These are phyloP conservation scores for Phoenicopterus ruber DNA, from an alignment of 2,113 vertebrate genomes.

Conservation along the genomic window DNA sequence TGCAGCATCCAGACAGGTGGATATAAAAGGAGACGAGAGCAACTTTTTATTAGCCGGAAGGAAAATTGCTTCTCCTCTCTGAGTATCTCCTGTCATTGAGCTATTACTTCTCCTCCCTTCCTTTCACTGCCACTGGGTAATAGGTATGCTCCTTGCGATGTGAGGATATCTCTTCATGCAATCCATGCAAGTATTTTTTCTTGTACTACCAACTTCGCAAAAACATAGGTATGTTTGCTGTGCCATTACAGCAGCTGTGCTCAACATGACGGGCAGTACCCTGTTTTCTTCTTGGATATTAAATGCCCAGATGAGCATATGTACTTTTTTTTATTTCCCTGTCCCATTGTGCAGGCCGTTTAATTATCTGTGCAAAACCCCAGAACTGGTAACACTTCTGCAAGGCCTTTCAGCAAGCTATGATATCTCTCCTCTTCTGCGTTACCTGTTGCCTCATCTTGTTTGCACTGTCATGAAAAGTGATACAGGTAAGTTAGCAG, in stretches of 20 bases:
- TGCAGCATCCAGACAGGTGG: not conserved
- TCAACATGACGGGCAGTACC: not conserved
- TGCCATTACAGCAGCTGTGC: not conserved
- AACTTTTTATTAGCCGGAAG: not conserved
- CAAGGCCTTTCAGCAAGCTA: slow-evolving; percentile 77
- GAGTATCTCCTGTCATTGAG: not conserved
- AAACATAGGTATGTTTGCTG: not conserved
- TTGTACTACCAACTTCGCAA: not conserved
- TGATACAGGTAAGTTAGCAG: slow-evolving; percentile 54
- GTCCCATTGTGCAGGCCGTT: slow-evolving; percentile 74
- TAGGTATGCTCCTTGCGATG: not conserved
- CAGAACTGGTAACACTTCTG: slow-evolving; percentile 74
- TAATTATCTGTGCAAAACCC: slow-evolving; percentile 72
- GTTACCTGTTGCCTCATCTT: slow-evolving; percentile 87
- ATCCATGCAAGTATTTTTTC: not conserved
- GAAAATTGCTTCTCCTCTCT: not conserved
- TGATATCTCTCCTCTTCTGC: slow-evolving; percentile 83
- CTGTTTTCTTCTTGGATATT: not conserved
- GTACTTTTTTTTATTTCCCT: not conserved
- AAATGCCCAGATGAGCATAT: not conserved
- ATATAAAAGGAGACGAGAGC: not conserved
- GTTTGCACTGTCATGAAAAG: slow-evolving; percentile 59
- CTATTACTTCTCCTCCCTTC: not conserved
- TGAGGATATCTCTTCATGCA: not conserved
- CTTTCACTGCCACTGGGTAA: accelerated